A percentile compares a stretch with the other conserved stretches of the same genome.
phyloP scores from a whole-genome alignment of 2,113 vertebrate genomes.

The Tinamus guttatus region DNA sequence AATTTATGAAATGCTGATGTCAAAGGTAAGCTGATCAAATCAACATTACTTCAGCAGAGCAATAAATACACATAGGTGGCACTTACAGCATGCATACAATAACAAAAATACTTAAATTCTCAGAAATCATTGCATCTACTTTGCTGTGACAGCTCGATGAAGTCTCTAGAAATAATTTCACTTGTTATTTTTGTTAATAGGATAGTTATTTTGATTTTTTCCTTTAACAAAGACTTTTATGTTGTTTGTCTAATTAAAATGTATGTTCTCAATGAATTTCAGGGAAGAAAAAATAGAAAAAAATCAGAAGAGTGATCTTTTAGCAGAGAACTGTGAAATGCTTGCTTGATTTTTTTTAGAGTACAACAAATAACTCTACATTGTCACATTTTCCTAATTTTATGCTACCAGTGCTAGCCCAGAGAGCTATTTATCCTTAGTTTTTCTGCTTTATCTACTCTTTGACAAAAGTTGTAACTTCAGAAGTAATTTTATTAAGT shows the following conservation, averaged over 20 bases:
- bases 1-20: conserved; percentile 41
- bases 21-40: conserved; percentile 40
- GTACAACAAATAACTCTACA: not conserved
- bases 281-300: not conserved
- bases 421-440: not conserved
- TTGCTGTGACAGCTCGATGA: conserved; percentile 32
- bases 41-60: conserved; percentile 28
- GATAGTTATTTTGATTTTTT: not conserved
- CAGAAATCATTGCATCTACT: conserved; percentile 32
- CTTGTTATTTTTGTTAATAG: conserved; percentile 19
- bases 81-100: not conserved
- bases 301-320: fast-evolving
- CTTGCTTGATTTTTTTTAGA: not conserved
- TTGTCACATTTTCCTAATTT: not conserved
- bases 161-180: conserved; percentile 34
- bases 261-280: not conserved
- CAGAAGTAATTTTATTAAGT: not conserved
- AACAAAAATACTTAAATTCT: conserved; percentile 24
- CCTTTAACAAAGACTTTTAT: conserved; percentile 24
- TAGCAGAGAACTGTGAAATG: not conserved
- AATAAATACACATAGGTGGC: not conserved
- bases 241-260: not conserved
- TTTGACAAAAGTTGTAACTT: not conserved
- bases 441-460: not conserved
- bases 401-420: not conserved